These are phyloP conservation scores for Danio tinwini DNA, from an alignment of 2,797 vertebrate species.

Conservation along the genomic window DNA sequence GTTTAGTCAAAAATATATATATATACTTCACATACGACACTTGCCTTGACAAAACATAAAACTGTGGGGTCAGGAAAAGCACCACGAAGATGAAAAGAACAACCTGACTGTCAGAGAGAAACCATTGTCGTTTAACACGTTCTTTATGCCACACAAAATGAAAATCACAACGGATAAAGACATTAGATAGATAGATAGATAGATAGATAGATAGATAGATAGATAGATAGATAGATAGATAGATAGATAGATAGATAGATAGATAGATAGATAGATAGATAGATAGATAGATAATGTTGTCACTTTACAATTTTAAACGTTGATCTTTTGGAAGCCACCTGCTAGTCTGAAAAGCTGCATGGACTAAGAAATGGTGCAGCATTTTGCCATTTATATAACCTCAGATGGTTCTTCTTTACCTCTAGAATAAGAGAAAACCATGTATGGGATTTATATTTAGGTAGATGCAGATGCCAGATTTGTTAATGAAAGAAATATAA, in stretches of 20 bases:
- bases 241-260: constrained; percentile 2
- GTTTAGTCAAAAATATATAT: too few species aligned
- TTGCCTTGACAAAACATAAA: constrained; percentile 78
- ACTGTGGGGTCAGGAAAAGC: constrained; percentile 74
- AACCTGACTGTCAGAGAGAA: constrained; percentile 72
- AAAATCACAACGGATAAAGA: neutral
- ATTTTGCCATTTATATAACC: constrained; percentile 61
- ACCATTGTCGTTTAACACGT: neutral
- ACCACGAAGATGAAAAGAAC: constrained; percentile 73
- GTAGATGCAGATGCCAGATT: too few species aligned
- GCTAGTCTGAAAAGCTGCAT: constrained; percentile 75
- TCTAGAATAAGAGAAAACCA: neutral
- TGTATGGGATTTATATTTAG: too few species aligned
- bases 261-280: neutral
- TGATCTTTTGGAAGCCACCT: constrained; percentile 74
- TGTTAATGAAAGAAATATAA: neutral
- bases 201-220: constrained; percentile 10
- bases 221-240: constrained; percentile 2
- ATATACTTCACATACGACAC: neutral
- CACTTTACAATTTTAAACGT: constrained; percentile 78
- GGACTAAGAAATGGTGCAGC: constrained; percentile 78
- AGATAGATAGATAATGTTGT: neutral
- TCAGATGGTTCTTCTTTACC: neutral
- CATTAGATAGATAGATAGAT: neutral
- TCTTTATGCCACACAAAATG: neutral